Evolutionary conservation across 2,797 vertebrate genomes (phyloP), one percentile per base, ranked within the genome.

Genomic region (Gambelia wislizenii): DNA sequence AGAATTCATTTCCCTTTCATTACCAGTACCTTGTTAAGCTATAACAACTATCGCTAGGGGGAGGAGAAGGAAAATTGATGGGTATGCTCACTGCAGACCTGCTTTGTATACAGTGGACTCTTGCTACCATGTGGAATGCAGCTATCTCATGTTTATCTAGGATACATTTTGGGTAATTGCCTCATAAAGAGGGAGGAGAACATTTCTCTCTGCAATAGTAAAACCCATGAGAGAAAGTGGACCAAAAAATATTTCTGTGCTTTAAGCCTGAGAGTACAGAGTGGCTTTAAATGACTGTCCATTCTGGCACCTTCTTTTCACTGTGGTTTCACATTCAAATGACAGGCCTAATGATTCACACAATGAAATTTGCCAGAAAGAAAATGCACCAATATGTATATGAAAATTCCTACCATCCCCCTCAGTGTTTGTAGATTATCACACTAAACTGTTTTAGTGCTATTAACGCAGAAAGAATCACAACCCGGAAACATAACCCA

Each of bases 1-100:
- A 84, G 85, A 95, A 81, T 93, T 94, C 89, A 90, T 94, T 95
- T 94, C 72, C 91, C 90, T 94, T 94, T 95, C 90, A 92, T 94
- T 93, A 85, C 81, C 89, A 13, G 70, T 16, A 22, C 61, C 83
- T 89, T 90, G 93, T 90, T 91, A 87, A 90, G 59, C 91, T 90
- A 86, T 59, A 95, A 79, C 86, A 88, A 86, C 88, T 25, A 86
- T 92, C 85, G 82, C 89, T 89, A 70, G 33, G 72, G 91, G 91
- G 77, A 91, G 67, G 39, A 90, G 90, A 30, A 54, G 83, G 85
- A 89, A 89, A 85, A 85, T 91, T 87, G 92, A 93, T 93, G 88
- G 92, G 67, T 94, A 90, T n/a, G 83, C 0, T n/a, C 90, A 83
- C 54, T 87, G 91, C 84, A 91, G 85, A 88, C 75, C 72, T 92